Conservation (phyloP, 2,797 vertebrate species). For the Enteromius paludinosus region DNA sequence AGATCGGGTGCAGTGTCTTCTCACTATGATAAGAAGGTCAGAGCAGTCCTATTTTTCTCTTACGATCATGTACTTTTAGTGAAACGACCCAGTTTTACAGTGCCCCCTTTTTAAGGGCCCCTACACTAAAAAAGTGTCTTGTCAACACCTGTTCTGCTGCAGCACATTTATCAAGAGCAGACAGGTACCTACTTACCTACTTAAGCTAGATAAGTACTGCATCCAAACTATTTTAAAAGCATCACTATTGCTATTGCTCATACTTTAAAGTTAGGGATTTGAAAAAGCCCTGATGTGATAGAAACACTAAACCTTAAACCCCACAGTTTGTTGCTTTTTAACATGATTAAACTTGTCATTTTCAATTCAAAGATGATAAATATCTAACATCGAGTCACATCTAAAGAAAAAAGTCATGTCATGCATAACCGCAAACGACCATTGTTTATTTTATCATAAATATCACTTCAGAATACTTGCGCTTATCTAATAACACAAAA, state of each 20-base stretch:
- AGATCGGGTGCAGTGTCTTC: constrained; percentile 40
- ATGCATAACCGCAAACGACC: neutral
- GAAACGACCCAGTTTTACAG: constrained; percentile 35
- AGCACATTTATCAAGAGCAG: constrained; percentile 28
- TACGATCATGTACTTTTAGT: constrained; percentile 56
- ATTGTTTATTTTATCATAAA: neutral
- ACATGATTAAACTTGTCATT: neutral
- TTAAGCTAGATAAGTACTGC: constrained; percentile 1
- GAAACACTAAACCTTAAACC: neutral
- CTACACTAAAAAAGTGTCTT: constrained; percentile 38
- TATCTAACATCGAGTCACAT: too few relatives aligned
- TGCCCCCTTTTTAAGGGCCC: constrained; percentile 35
- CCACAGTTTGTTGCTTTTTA: neutral
- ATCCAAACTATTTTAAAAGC: constrained; percentile 1
- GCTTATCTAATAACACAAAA: neutral
- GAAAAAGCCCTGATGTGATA: neutral
- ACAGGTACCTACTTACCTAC: constrained; percentile 20
- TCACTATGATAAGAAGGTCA: constrained; percentile 57
- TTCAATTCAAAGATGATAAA: neutral
- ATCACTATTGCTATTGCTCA: neutral
- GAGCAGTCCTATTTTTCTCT: constrained; percentile 35
- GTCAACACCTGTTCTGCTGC: constrained; percentile 56
- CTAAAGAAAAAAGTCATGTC: neutral
- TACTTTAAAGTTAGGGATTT: neutral
- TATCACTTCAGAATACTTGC: neutral